Conservation (phyloP, 2,888 invertebrate species). For the Drosophila nr. perissopoda region DNA sequence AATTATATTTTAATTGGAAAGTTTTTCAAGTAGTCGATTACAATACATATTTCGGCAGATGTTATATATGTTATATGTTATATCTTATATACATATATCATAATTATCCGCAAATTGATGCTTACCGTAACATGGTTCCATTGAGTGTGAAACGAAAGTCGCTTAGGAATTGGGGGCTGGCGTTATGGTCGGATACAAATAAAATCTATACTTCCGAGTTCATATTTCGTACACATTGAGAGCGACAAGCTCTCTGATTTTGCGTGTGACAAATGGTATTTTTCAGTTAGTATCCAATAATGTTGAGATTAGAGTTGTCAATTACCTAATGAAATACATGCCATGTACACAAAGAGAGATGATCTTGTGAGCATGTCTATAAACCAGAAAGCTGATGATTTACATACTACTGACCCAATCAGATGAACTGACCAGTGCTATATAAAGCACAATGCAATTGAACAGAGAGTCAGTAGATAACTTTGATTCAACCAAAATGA, state of each 20-base stretch:
- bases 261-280: neutral
- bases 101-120: too few relatives aligned
- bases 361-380: neutral
- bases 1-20: too few relatives aligned
- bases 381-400: neutral
- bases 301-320: neutral
- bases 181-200: neutral
- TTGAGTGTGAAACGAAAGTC: neutral
- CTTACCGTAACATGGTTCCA: neutral
- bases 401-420: neutral
- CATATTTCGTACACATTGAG: neutral
- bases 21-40: too few relatives aligned
- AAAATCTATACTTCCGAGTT: neutral
- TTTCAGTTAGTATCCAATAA: neutral
- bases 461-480: neutral
- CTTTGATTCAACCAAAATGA: neutral
- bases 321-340: neutral
- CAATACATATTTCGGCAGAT: too few relatives aligned
- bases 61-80: too few relatives aligned
- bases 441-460: neutral
- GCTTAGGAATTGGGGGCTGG: neutral
- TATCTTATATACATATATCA: too few relatives aligned
- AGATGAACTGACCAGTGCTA: neutral
- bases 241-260: neutral
- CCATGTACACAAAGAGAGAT: neutral